Percentiles rank a stretch among this genome's conserved stretches.
phyloP scores from a whole-genome alignment of 30 jellyfish, hydroid and myxozoan genomes.

The Cassiopea xamachana region DNA sequence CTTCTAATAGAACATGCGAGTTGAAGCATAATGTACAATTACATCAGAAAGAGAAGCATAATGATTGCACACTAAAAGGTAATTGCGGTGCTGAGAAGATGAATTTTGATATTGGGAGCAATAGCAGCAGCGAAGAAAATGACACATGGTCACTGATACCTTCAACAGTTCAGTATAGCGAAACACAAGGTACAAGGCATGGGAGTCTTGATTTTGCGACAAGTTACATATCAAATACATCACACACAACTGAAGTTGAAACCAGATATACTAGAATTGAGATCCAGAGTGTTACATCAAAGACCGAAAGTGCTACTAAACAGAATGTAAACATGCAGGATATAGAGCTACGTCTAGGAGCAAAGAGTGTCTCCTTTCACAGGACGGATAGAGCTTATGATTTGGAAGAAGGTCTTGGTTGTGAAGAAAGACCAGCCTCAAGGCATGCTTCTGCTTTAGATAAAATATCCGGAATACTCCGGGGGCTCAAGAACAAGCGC shows the following conservation, averaged over 20 bases:
- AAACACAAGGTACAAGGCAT: not conserved
- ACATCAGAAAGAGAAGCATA: not conserved
- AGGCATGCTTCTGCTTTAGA: conserved; percentile 2
- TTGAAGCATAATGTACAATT: conserved; percentile 16
- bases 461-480: not conserved
- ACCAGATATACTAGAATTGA: not conserved
- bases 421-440: not conserved
- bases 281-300: not conserved
- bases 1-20: not conserved
- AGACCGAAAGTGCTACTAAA: not conserved
- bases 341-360: conserved; percentile 6
- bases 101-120: not conserved
- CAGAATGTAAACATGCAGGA: conserved; percentile 8
- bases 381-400: not conserved
- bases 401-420: not conserved
- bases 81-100: not conserved
- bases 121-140: not conserved
- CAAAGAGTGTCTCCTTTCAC: not conserved
- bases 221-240: not conserved
- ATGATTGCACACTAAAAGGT: not conserved
- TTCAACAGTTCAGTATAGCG: not conserved
- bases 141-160: conserved; percentile 38
- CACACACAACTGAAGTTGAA: not conserved
- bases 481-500: not conserved
- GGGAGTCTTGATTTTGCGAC: not conserved